These are phyloP conservation scores for Siniperca scherzeri DNA, from an alignment of 2,797 vertebrate species.

Conservation along the genomic window DNA sequence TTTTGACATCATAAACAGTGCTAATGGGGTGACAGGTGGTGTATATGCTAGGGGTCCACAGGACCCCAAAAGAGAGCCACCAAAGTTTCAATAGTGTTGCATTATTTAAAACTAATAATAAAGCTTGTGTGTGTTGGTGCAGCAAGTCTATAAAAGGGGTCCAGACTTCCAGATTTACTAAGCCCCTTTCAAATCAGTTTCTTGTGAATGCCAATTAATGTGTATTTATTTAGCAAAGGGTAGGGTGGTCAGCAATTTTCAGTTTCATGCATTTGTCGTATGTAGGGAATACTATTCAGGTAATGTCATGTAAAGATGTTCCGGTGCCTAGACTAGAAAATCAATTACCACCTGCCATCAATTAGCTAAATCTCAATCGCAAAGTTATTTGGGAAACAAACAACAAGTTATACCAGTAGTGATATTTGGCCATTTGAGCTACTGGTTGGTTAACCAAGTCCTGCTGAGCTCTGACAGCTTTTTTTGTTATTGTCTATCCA, in stretches of 20 bases:
- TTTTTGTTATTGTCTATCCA: conserved; percentile 74
- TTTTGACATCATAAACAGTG: not conserved
- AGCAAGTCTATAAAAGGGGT: not conserved
- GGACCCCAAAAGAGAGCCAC: not conserved
- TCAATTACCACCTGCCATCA: not conserved
- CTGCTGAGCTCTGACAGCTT: conserved; percentile 52
- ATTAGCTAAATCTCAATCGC: not conserved
- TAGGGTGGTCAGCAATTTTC: not conserved
- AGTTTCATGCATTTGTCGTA: not conserved
- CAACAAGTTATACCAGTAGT: not conserved
- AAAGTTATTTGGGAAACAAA: conserved; percentile 4
- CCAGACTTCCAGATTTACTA: not conserved
- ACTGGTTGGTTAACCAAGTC: conserved; percentile 6
- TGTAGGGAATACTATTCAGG: not conserved
- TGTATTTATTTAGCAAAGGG: not conserved
- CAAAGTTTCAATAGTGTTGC: not conserved
- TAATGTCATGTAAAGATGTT: not conserved
- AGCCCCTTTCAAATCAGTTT: not conserved
- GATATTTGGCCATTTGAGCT: not conserved
- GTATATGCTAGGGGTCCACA: not conserved
- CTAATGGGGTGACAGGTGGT: not conserved
- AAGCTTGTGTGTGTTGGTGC: not conserved
- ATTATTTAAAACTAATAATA: not conserved
- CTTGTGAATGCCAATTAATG: not conserved
- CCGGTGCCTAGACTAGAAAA: not conserved